Evolutionary conservation across 1,140 invertebrate genomes (phyloP), one percentile per base, ranked within the genome.

Genomic region (Euschistus heros): DNA sequence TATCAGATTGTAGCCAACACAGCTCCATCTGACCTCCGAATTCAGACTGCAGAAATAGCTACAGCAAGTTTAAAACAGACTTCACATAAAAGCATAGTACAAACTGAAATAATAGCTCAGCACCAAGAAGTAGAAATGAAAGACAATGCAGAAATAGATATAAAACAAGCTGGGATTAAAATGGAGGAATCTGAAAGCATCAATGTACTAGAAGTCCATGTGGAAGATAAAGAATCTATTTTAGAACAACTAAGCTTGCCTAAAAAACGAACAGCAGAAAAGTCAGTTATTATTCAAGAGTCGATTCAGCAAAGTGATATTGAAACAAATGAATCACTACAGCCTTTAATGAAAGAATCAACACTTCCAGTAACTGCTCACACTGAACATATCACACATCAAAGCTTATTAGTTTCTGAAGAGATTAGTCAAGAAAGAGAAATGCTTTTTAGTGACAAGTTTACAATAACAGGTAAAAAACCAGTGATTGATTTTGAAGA

Each of bases 51-150:
- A 10, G 50, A 68, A 26, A 69, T 70, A 52, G 70, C 69, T 27
- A 72, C 72, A 24, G 80, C 79, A 5, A 76, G 68, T 65, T 69
- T 78, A 62, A 71, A 77, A 69, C 76, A 75, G 69, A 70, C 76
- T 26, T 73, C 76, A 37, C 76, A 79, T 26, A 79, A 81, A 71
- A 75, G 79, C 68, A 66, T 83, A 18, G 72, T 79, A 55, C 75
- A 78, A 67, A 75, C 74, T 13, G 76, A 81, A 73, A 73, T 76
- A 26, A 66, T 78, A 33, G 68, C 76, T 44, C 75, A 78, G 2
- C 81, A 83, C 71, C 76, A 76, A 62, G 81, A 82, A 73, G 73
- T 72, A 50, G 68, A 73, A 54, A 77, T 82, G 55, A 69, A 70
- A 44, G 69, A 76, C 75, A 60, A 6, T 20, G 69, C 10, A 64